These are phyloP conservation scores for Tursiops truncatus DNA, from an alignment of 2,113 vertebrate genomes.

Conservation along the genomic window DNA sequence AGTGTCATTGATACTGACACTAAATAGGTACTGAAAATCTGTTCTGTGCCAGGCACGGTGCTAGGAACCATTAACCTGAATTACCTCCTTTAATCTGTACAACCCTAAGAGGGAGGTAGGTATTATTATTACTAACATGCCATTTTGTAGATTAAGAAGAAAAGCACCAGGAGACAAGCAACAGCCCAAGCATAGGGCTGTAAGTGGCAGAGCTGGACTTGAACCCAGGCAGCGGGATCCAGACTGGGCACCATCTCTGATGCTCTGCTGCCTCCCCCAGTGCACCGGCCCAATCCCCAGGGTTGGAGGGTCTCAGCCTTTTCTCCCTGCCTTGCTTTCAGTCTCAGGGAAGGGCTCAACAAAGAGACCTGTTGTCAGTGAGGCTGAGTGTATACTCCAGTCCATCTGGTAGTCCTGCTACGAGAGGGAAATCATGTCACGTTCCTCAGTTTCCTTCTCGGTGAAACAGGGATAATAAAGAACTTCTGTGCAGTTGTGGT, in stretches of 20 bases:
- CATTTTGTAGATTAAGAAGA: neutral
- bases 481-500: neutral
- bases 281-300: rapidly evolving
- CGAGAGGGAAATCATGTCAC: rapidly evolving
- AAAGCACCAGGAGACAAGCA: neutral
- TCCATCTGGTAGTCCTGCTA: neutral
- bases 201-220: neutral
- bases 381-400: neutral
- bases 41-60: neutral
- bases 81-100: neutral
- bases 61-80: neutral
- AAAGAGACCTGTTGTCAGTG: neutral
- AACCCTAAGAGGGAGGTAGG: rapidly evolving
- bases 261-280: neutral
- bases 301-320: neutral
- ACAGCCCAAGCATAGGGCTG: too few relatives aligned
- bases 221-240: rapidly evolving
- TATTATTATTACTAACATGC: neutral
- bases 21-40: neutral
- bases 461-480: neutral
- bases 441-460: neutral
- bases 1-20: neutral
- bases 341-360: neutral
- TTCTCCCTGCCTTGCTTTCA: neutral
- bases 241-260: neutral